phyloP scores from a whole-genome alignment of 2,113 vertebrate species.

The Drymodes brunneopygia region DNA sequence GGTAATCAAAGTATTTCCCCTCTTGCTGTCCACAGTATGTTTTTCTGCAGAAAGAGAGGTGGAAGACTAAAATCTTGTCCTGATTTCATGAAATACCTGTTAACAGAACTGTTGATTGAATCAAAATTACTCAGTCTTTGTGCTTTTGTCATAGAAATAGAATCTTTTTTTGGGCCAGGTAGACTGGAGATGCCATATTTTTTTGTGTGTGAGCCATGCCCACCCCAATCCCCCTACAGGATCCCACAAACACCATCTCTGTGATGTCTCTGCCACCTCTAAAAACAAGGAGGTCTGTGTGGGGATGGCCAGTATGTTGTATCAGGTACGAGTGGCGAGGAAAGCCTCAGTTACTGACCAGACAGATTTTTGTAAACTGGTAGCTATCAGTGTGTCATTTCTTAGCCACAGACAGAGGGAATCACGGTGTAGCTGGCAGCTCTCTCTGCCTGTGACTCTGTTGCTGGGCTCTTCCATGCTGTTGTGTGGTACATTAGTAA shows the following conservation, averaged over 20 bases:
- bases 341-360: neutral
- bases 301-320: neutral
- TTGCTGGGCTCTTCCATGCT: neutral
- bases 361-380: neutral
- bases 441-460: accelerated
- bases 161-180: neutral
- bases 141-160: neutral
- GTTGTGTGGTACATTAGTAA: neutral
- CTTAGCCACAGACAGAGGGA: accelerated
- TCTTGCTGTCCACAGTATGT: neutral
- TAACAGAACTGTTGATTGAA: neutral
- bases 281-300: neutral
- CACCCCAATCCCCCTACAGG: accelerated
- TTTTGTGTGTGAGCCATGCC: neutral
- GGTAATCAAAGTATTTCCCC: neutral
- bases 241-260: neutral
- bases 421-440: neutral
- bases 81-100: neutral
- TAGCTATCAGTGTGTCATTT: neutral
- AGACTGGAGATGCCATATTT: neutral
- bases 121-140: neutral
- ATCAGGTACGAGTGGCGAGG: neutral
- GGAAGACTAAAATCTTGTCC: neutral
- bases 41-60: neutral
- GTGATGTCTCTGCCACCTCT: neutral